A percentile compares a stretch with the other conserved stretches of the same genome.
These are phyloP conservation scores for Spodoptera littoralis DNA, from an alignment of 2,888 invertebrate species.

Conservation along the genomic window DNA sequence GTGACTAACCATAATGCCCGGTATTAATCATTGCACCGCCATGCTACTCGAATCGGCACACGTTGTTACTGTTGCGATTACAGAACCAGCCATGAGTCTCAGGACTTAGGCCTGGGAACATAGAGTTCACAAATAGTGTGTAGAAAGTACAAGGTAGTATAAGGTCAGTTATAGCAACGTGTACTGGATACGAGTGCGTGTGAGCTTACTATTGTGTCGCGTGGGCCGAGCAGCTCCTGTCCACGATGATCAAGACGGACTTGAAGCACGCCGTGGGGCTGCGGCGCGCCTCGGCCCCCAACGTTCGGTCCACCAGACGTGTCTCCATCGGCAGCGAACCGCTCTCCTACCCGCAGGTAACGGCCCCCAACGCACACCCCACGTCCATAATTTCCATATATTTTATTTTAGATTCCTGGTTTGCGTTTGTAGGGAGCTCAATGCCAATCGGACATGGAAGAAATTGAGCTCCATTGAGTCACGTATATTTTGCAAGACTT, in stretches of 20 bases:
- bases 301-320: conserved; percentile 76
- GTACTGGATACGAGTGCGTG: conserved; percentile 48
- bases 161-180: conserved; percentile 32
- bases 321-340: conserved; percentile 82
- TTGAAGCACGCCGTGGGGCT: conserved; percentile 86
- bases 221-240: conserved; percentile 90
- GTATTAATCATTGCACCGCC: conserved; percentile 70
- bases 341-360: conserved; percentile 82
- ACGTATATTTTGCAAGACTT: conserved; percentile 2
- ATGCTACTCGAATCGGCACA: conserved; percentile 60
- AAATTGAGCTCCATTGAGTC: conserved; percentile 9
- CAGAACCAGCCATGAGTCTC: not conserved
- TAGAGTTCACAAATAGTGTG: not conserved
- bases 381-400: conserved; percentile 5
- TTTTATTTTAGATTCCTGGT: conserved; percentile 11
- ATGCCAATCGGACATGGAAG: conserved; percentile 6
- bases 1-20: conserved; percentile 72
- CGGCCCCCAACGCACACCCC: conserved; percentile 20
- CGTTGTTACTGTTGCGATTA: conserved; percentile 47
- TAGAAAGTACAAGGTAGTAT: not conserved
- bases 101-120: not conserved
- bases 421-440: conserved; percentile 13
- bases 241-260: conserved; percentile 93
- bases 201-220: conserved; percentile 62
- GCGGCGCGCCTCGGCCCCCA: conserved; percentile 84